Evolutionary conservation across 2,888 invertebrate genomes (phyloP).

Genomic region (Agapostemon virescens): DNA sequence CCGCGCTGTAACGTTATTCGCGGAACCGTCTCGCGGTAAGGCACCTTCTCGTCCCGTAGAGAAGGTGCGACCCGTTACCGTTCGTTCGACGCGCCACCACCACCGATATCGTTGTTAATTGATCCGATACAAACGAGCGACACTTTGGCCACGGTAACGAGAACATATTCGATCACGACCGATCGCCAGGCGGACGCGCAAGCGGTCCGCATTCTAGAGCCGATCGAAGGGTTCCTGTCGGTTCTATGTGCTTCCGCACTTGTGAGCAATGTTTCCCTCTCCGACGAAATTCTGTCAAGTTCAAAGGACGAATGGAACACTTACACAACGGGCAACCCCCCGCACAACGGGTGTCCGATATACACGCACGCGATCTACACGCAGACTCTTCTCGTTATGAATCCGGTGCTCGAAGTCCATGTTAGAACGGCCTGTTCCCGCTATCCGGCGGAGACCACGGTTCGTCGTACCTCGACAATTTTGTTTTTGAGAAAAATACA

Average conservation of each 20-base stretch:
- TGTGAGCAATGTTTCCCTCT: constrained; percentile 72
- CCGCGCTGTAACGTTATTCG: constrained; percentile 56
- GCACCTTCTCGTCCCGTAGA: constrained; percentile 48
- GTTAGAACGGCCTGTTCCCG: constrained; percentile 44
- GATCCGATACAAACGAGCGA: constrained; percentile 29
- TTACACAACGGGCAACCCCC: constrained; percentile 42
- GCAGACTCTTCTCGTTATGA: constrained; percentile 70
- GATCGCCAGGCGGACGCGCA: constrained; percentile 26
- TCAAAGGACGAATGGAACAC: constrained; percentile 54
- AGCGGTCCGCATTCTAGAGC: constrained; percentile 40
- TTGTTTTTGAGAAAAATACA: not conserved
- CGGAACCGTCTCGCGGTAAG: constrained; percentile 55
- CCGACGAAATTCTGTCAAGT: constrained; percentile 71
- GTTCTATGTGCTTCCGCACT: constrained; percentile 72
- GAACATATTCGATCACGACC: constrained; percentile 44
- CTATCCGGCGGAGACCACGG: constrained; percentile 40
- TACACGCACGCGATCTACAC: constrained; percentile 53
- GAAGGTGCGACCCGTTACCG: constrained; percentile 47
- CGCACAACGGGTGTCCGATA: constrained; percentile 35
- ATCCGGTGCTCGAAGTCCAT: constrained; percentile 57
- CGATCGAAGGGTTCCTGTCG: constrained; percentile 61
- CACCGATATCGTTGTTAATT: constrained; percentile 11
- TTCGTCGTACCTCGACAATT: too few species aligned
- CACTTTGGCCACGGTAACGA: constrained; percentile 35
- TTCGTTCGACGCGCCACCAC: constrained; percentile 7